Conservation (phyloP, 2,888 invertebrate species). For the Yponomeuta plumbellus region DNA sequence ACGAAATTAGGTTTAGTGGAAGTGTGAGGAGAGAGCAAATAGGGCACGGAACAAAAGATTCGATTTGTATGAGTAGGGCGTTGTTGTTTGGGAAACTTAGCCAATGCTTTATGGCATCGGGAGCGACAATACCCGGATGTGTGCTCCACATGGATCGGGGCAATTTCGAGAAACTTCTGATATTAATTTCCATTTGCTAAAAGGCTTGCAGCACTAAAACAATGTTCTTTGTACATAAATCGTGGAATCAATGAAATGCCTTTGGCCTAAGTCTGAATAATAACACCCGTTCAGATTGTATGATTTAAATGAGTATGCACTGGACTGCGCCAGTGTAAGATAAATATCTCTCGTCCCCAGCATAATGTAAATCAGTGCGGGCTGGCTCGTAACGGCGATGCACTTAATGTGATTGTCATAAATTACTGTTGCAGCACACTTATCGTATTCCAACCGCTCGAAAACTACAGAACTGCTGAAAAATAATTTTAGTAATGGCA, state of each 20-base stretch:
- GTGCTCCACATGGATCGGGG: neutral
- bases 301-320: constrained; percentile 3
- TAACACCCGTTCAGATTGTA: neutral
- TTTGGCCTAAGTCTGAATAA: neutral
- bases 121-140: constrained; percentile 23
- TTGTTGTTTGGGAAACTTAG: constrained; percentile 34
- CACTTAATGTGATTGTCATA: constrained; percentile 13
- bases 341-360: constrained; percentile 3
- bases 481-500: too few species aligned
- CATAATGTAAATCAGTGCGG: constrained; percentile 5
- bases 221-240: neutral
- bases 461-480: neutral
- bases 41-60: constrained; percentile 47
- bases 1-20: constrained; percentile 41
- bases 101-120: constrained; percentile 45
- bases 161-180: neutral
- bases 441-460: neutral
- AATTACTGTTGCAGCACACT: neutral
- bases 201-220: neutral
- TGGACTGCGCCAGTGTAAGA: neutral
- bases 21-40: constrained; percentile 28
- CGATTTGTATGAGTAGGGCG: constrained; percentile 40
- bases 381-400: neutral
- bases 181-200: neutral
- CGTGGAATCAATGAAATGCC: neutral